Conservation (phyloP, 2,888 invertebrate species). For the Beris chalybata region DNA sequence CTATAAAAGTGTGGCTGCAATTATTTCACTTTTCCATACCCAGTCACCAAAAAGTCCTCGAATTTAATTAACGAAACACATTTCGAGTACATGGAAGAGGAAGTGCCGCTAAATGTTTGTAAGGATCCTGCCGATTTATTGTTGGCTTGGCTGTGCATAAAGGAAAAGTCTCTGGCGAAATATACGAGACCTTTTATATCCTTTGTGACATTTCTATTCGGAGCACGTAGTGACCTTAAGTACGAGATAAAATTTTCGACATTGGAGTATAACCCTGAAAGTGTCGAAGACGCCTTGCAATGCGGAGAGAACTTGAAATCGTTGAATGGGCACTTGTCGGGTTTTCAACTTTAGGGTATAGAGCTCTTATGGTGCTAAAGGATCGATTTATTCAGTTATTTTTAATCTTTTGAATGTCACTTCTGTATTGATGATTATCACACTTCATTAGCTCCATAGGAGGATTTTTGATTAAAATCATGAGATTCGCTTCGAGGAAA, state of each 20-base stretch:
- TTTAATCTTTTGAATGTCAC: too few relatives aligned
- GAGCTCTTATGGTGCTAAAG: too few relatives aligned
- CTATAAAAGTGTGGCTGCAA: conserved; percentile 1
- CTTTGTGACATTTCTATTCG: conserved; percentile 26
- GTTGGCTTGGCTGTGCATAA: background rate
- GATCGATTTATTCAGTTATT: too few relatives aligned
- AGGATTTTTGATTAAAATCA: too few relatives aligned
- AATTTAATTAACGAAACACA: conserved; percentile 33
- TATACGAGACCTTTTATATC: conserved; percentile 19
- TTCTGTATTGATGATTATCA: too few relatives aligned
- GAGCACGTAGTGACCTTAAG: conserved; percentile 31
- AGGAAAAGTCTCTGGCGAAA: conserved; percentile 5
- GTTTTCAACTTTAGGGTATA: too few relatives aligned
- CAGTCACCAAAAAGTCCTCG: conserved; percentile 26
- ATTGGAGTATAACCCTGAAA: conserved; percentile 31
- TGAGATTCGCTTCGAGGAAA: too few relatives aligned
- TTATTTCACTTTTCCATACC: conserved; percentile 14
- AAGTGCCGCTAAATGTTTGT: conserved; percentile 29
- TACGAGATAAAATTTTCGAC: conserved; percentile 26
- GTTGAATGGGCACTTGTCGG: too few relatives aligned
- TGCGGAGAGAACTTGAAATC: conserved; percentile 14
- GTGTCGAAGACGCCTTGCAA: conserved; percentile 25
- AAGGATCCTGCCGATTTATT: conserved; percentile 22
- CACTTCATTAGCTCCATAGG: too few relatives aligned
- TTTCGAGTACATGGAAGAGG: conserved; percentile 28